Evolutionary conservation across 2,113 vertebrate species (phyloP).

Genomic region (Pituophis catenifer): DNA sequence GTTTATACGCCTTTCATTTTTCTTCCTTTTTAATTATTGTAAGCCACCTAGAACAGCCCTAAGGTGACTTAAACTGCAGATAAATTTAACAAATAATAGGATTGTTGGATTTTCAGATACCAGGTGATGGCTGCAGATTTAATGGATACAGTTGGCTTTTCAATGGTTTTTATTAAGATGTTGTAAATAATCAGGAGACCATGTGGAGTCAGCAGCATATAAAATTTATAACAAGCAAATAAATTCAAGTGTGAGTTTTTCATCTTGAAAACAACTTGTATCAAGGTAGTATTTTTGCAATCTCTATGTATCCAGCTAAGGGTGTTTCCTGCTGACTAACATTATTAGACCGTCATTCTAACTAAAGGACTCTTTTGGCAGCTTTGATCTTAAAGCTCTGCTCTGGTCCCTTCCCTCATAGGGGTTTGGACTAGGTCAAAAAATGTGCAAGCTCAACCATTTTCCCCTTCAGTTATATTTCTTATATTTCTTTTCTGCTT

Average conservation of each 20-base stretch:
- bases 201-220: background rate
- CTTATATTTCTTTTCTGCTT: background rate
- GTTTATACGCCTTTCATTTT: background rate
- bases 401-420: background rate
- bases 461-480: background rate
- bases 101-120: background rate
- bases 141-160: background rate
- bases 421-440: background rate
- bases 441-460: background rate
- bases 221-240: background rate
- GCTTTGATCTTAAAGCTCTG: background rate
- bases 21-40: background rate
- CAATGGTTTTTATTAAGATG: background rate
- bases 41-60: background rate
- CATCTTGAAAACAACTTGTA: background rate
- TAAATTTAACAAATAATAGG: background rate
- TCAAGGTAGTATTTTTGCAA: background rate
- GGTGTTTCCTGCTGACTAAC: background rate
- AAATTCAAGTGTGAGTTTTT: background rate
- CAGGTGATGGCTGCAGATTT: background rate
- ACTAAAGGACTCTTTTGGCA: conserved; percentile 6
- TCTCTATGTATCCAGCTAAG: background rate
- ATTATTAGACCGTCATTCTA: conserved; percentile 4
- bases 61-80: background rate
- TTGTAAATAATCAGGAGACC: background rate